These are phyloP conservation scores for Sapayoa aenigma DNA, from an alignment of 2,113 vertebrate species.

Conservation along the genomic window DNA sequence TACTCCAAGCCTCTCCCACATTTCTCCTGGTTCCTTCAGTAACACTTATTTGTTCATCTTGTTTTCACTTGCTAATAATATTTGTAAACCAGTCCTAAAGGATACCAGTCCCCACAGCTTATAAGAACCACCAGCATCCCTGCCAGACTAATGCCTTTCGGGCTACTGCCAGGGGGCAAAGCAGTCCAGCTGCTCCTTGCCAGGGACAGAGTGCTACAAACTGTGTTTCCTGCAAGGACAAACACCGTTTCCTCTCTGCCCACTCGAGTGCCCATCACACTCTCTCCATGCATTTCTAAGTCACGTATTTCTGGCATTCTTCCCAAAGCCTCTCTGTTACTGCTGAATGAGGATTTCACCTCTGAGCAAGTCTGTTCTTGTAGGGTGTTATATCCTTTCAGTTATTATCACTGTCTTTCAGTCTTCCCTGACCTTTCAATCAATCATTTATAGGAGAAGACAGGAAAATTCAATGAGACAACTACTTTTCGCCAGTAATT, in stretches of 20 bases:
- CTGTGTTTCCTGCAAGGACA: background rate
- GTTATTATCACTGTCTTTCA: background rate
- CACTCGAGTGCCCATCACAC: rapidly evolving
- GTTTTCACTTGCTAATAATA: background rate
- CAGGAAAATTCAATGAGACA: background rate
- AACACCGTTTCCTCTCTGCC: background rate
- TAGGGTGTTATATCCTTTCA: background rate
- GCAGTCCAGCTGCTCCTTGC: background rate
- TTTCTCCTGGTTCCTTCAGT: background rate
- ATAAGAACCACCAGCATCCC: background rate
- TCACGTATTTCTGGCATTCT: background rate
- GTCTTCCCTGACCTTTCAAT: background rate
- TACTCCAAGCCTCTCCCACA: background rate
- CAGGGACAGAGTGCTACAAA: background rate
- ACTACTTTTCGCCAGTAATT: background rate
- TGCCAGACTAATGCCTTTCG: background rate
- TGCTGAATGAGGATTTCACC: background rate
- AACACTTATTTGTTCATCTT: background rate
- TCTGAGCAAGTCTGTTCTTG: background rate
- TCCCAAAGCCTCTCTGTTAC: background rate
- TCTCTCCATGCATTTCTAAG: background rate
- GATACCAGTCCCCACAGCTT: background rate
- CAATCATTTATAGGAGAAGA: background rate
- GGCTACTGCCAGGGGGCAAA: background rate
- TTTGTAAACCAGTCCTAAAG: background rate